phyloP scores from a whole-genome alignment of 1,140 invertebrate genomes.

The Odontomachus brunneus region DNA sequence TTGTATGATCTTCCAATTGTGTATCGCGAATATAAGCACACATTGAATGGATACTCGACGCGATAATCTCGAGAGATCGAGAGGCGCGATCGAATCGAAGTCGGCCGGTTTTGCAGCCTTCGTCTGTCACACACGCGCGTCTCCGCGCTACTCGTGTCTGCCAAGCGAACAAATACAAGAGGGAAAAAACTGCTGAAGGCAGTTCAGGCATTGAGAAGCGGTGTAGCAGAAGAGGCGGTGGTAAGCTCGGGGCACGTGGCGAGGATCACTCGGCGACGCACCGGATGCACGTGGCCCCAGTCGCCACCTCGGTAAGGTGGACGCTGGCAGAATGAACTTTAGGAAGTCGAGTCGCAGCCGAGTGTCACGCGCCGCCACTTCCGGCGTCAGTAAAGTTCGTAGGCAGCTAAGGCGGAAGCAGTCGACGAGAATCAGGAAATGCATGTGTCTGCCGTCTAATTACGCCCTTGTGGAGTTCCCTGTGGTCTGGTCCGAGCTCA shows the following conservation, averaged over 20 bases:
- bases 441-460: constrained; percentile 78
- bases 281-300: constrained; percentile 48
- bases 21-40: too few species aligned
- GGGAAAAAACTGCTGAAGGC: constrained; percentile 15
- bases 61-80: background rate
- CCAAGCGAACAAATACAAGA: constrained; percentile 56
- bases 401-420: constrained; percentile 72
- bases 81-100: constrained; percentile 2
- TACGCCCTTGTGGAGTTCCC: constrained; percentile 86
- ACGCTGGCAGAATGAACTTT: constrained; percentile 55
- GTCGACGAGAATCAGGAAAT: constrained; percentile 72
- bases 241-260: constrained; percentile 50
- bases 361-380: constrained; percentile 64
- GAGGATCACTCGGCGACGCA: constrained; percentile 27
- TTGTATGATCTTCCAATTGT: too few species aligned
- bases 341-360: constrained; percentile 64
- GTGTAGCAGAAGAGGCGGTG: constrained; percentile 42
- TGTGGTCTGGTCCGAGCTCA: constrained; percentile 88
- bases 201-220: constrained; percentile 29
- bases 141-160: constrained; percentile 62
- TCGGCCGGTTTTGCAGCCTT: constrained; percentile 52
- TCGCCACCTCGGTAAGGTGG: constrained; percentile 35
- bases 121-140: constrained; percentile 76
- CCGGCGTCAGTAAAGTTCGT: constrained; percentile 45
- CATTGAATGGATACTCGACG: too few species aligned